Evolutionary conservation across 2,113 vertebrate species (phyloP), one percentile per base, ranked within the genome.

Genomic region (Xenopus laevis): DNA sequence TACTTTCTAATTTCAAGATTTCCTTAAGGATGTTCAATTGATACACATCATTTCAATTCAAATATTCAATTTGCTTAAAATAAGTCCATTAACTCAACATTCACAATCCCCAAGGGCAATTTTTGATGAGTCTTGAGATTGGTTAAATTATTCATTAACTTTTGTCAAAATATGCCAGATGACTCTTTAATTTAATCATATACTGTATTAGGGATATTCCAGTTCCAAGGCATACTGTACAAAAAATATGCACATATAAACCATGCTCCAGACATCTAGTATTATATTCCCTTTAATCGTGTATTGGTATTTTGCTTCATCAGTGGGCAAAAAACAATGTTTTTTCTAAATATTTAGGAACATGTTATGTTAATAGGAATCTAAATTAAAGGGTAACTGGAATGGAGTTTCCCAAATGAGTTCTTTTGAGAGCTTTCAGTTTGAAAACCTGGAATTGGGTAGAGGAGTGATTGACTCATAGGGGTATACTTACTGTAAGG

Each of bases 71-170:
- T 70, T 77, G 74, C 74, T 64, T 57, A 70, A 70, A 50, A 77
- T 77, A 77, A 77, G 60, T 70, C 66, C 33, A 70, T 68, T 77
- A 77, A 64, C 55, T 59, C 66, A 63, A 62, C 67, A 70, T 77
- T 77, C 66, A 45, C 57, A 70, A 23, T 64, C 67, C 74, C 63
- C 74, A 70, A 64, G 74, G 66, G 74, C 63, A 63, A 57, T 77
- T 70, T 77, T 64, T 77, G 74, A 77, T 77, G 69, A 77, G 67
- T 77, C 66, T 77, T n/a, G 74, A 77, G 74, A 77, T 63, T 77
- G 59, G 66, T 70, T 77, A 77, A 77, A 46, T 70, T 77, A 70
- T 77, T 77, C 74, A 77, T 77, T 77, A 75, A 68, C 65, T 75
- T 75, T 75, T 68, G 73, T 75, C 27, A 70, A 77, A 77, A 62